Evolutionary conservation across 2,113 vertebrate genomes (phyloP).

Genomic region (Piliocolobus tephrosceles): DNA sequence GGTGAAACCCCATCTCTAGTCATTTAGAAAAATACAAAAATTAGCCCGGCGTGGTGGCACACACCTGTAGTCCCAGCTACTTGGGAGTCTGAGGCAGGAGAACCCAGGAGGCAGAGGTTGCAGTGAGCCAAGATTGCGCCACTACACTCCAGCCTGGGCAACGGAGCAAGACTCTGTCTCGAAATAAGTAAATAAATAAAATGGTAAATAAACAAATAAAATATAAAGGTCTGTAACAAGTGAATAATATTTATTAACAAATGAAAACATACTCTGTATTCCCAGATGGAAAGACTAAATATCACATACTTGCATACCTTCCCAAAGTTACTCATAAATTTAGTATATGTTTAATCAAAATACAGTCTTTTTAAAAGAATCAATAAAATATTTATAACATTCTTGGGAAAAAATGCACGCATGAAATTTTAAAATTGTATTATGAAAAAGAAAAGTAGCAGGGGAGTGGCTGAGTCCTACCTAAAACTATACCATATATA

Average conservation of each 20-base stretch:
- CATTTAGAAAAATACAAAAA: no score
- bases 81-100: no score
- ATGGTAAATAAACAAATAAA: no score
- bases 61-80: no score
- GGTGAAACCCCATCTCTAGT: no score
- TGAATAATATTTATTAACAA: slow-evolving; percentile 16
- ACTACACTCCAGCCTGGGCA: no score
- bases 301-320: not conserved
- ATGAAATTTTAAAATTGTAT: not conserved
- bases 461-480: not conserved
- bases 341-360: not conserved
- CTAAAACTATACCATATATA: not conserved
- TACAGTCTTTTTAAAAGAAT: not conserved
- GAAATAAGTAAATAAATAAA: no score
- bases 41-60: no score
- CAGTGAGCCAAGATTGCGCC: no score
- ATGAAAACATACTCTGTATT: not conserved
- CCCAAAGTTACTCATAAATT: not conserved
- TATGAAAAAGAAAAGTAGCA: not conserved
- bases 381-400: not conserved
- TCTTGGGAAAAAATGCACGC: not conserved
- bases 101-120: no score
- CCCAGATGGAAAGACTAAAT: not conserved
- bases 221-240: not conserved
- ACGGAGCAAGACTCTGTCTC: no score